phyloP scores from a whole-genome alignment of 2,888 invertebrate species.

The Acronicta aceris region DNA sequence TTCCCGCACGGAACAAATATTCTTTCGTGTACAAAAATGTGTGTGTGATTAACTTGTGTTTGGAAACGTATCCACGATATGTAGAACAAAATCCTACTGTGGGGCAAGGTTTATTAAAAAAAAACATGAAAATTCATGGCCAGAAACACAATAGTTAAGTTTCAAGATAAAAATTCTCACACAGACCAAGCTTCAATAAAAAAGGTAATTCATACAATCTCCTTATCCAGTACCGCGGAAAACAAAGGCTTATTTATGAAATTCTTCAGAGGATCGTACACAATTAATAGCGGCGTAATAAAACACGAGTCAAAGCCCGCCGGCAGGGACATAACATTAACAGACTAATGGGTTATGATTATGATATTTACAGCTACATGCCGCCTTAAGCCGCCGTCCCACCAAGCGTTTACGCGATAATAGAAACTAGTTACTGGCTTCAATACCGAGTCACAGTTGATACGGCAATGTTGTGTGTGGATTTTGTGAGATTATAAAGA shows the following conservation, averaged over 20 bases:
- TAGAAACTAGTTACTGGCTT: constrained; percentile 44
- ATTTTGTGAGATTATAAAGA: neutral
- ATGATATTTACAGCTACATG: constrained; percentile 87
- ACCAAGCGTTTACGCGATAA: constrained; percentile 44
- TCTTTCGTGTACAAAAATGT: too few relatives aligned
- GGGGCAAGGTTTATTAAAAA: too few relatives aligned
- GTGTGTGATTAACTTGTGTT: too few relatives aligned
- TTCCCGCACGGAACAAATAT: too few relatives aligned
- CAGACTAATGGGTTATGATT: constrained; percentile 86
- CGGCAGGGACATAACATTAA: constrained; percentile 85
- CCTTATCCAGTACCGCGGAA: constrained; percentile 41
- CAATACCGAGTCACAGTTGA: neutral
- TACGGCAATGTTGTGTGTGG: constrained; percentile 9
- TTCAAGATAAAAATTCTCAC: constrained; percentile 17
- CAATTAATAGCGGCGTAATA: constrained; percentile 82
- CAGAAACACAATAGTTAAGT: neutral
- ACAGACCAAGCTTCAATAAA: constrained; percentile 28
- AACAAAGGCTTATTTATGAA: constrained; percentile 62
- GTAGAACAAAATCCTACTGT: too few relatives aligned
- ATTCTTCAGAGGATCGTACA: constrained; percentile 68
- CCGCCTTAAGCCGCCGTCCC: constrained; percentile 72
- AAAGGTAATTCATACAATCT: constrained; percentile 33
- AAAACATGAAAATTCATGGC: neutral
- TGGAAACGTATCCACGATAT: too few relatives aligned
- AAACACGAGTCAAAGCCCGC: constrained; percentile 79